These are phyloP conservation scores for Hippocampus zosterae DNA, from an alignment of 2,113 vertebrate species.

Conservation along the genomic window DNA sequence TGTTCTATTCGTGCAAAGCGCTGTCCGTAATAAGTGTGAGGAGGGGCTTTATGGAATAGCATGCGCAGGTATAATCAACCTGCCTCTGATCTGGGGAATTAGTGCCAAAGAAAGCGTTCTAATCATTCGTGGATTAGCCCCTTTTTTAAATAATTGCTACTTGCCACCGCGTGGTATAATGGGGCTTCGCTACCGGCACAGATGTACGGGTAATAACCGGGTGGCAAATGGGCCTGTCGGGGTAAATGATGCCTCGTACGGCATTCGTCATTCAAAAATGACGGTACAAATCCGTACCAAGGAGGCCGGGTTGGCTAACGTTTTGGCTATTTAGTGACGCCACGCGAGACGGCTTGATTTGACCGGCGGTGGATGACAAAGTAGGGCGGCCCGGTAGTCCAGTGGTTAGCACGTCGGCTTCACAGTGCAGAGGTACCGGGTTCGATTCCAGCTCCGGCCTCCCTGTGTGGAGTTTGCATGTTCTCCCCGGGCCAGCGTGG, in stretches of 20 bases:
- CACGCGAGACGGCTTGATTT: too few relatives aligned
- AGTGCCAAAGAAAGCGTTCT: background rate
- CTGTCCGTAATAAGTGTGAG: background rate
- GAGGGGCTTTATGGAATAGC: background rate
- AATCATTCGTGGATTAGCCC: conserved; percentile 14
- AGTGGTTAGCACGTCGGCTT: too few relatives aligned
- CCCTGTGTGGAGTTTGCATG: too few relatives aligned
- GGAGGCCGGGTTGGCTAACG: background rate
- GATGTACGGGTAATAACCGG: conserved; percentile 53
- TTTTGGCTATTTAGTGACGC: too few relatives aligned
- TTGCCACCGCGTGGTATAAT: conserved; percentile 37
- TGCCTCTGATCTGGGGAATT: conserved; percentile 2
- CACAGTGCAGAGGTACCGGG: too few relatives aligned
- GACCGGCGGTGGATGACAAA: too few relatives aligned
- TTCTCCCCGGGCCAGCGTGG: too few relatives aligned
- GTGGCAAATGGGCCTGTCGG: conserved; percentile 70
- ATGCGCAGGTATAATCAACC: background rate
- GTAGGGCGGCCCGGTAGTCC: too few relatives aligned
- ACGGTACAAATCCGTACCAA: background rate
- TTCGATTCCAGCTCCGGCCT: too few relatives aligned
- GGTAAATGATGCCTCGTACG: conserved; percentile 65
- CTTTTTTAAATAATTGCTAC: conserved; percentile 18
- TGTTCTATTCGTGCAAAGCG: conserved; percentile 16
- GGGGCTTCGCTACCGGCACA: conserved; percentile 37
- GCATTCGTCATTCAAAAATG: conserved; percentile 1